A percentile compares a stretch with the other conserved stretches of the same genome.
phyloP scores from a whole-genome alignment of 2,113 vertebrate species.

The Recurvirostra avosetta region DNA sequence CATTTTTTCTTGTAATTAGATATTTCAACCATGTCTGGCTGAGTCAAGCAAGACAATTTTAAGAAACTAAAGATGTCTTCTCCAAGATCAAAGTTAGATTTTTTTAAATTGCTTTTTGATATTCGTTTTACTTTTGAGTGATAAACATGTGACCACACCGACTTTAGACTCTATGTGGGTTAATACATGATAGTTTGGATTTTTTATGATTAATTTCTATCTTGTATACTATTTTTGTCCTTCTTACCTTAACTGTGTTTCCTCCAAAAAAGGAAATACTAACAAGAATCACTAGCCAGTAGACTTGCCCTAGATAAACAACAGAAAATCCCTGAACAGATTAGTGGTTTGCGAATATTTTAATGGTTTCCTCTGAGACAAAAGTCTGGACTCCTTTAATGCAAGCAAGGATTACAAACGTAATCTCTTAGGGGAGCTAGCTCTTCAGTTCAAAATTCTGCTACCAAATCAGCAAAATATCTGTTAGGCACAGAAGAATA shows the following conservation, averaged over 20 bases:
- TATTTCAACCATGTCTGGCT: background rate
- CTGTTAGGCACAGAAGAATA: background rate
- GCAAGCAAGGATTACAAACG: background rate
- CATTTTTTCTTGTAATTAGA: background rate
- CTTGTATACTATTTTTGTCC: background rate
- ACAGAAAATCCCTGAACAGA: constrained; percentile 7
- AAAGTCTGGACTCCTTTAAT: background rate
- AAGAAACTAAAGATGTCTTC: background rate
- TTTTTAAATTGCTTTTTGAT: background rate
- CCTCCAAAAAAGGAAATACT: background rate
- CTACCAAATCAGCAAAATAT: background rate
- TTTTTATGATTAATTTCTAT: background rate
- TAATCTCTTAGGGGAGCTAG: background rate
- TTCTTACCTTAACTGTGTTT: background rate
- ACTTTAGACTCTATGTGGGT: background rate
- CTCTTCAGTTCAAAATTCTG: background rate
- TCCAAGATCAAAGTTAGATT: background rate
- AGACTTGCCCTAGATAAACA: constrained; percentile 24
- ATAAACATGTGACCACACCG: background rate
- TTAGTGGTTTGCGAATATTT: background rate
- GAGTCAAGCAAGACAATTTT: background rate
- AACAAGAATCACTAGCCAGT: background rate
- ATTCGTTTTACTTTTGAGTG: background rate
- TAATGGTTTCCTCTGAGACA: background rate
- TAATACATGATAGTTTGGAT: background rate